These are phyloP conservation scores for Adelges cooleyi DNA, from an alignment of 1,140 invertebrate species.

Conservation along the genomic window DNA sequence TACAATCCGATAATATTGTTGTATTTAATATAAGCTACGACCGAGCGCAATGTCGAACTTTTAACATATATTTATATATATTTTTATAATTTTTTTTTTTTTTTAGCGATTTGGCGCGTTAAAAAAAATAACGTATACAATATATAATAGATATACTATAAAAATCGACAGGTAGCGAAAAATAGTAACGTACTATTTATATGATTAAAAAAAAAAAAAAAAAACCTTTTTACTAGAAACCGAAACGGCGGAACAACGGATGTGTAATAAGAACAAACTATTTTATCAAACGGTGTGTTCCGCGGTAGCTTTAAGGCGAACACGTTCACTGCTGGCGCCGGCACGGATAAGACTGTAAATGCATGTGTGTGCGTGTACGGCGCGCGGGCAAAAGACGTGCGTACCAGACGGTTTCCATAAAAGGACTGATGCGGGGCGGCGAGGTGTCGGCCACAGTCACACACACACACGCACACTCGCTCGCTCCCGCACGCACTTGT, in stretches of 20 bases:
- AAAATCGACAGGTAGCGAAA: too few species aligned
- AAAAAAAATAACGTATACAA: too few species aligned
- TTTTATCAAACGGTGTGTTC: too few species aligned
- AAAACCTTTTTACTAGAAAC: too few species aligned
- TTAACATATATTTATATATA: too few species aligned
- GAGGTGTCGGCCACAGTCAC: constrained; percentile 5
- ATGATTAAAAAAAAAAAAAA: background rate
- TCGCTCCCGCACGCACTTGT: constrained; percentile 4
- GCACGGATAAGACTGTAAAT: constrained; percentile 18
- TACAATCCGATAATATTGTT: background rate
- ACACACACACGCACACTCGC: background rate
- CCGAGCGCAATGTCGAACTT: background rate
- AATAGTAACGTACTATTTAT: too few species aligned
- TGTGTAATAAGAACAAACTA: too few species aligned
- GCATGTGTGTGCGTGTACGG: constrained; percentile 1
- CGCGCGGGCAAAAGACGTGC: constrained; percentile 1
- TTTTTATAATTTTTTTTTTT: too few species aligned
- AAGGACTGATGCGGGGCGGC: constrained; percentile 21
- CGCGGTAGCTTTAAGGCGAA: too few species aligned
- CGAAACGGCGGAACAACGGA: too few species aligned
- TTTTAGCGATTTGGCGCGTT: too few species aligned
- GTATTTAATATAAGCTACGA: background rate
- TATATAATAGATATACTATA: too few species aligned
- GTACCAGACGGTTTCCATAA: constrained; percentile 10
- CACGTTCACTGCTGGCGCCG: constrained; percentile 1